Evolutionary conservation across 2,113 vertebrate genomes (phyloP).

Genomic region (Lanius ludovicianus): DNA sequence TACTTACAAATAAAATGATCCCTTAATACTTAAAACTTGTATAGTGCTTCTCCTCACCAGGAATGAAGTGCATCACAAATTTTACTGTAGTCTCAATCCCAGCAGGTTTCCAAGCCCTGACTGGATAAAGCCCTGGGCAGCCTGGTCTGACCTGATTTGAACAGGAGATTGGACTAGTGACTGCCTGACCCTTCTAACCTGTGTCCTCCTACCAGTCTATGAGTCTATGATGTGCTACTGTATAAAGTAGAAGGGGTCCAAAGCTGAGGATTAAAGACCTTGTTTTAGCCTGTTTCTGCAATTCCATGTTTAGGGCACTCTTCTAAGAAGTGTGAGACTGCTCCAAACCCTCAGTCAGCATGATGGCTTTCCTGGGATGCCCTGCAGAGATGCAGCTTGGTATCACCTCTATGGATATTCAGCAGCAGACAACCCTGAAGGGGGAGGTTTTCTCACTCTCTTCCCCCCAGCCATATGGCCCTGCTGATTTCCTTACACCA

Average conservation of each 20-base stretch:
- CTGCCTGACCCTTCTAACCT: background rate
- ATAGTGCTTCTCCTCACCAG: background rate
- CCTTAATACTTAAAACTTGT: background rate
- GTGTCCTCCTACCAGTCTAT: background rate
- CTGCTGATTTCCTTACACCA: background rate
- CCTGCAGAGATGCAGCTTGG: background rate
- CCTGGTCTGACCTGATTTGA: background rate
- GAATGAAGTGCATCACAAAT: background rate
- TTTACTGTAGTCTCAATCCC: background rate
- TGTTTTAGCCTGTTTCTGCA: background rate
- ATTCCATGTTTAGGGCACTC: background rate
- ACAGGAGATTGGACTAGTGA: background rate
- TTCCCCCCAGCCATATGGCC: constrained; percentile 28
- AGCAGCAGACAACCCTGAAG: background rate
- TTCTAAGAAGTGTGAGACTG: background rate
- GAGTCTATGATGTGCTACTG: background rate
- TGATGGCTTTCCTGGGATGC: background rate
- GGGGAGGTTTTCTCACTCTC: background rate
- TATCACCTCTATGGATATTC: background rate
- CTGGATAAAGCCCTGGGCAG: background rate
- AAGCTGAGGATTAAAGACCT: background rate
- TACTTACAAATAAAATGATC: background rate
- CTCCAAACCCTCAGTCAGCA: background rate
- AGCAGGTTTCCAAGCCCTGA: background rate
- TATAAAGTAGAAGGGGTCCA: background rate